Conservation (phyloP, 2,797 vertebrate species). For the Chloroceryle inda region DNA sequence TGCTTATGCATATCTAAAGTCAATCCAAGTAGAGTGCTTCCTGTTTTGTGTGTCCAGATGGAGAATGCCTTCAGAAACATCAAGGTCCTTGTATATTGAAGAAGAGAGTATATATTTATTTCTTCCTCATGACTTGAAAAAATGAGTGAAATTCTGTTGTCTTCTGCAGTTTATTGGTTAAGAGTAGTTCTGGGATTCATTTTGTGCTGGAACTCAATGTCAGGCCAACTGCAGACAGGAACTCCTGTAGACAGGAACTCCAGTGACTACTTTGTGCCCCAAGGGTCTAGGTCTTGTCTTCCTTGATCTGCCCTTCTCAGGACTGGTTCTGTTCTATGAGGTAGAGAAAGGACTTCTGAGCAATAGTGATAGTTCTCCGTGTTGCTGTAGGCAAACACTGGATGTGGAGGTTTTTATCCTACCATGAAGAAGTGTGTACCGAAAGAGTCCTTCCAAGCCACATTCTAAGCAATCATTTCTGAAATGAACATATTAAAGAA, state of each 20-base stretch:
- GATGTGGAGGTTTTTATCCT: neutral
- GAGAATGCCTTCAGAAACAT: neutral
- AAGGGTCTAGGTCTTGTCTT: neutral
- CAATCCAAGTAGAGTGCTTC: neutral
- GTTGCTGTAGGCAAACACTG: neutral
- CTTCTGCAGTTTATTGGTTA: neutral
- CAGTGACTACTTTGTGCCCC: neutral
- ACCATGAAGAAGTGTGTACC: fast-evolving
- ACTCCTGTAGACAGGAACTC: neutral
- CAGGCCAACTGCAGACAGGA: neutral
- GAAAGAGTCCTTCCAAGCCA: neutral
- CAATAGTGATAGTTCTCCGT: neutral
- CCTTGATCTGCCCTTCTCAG: neutral
- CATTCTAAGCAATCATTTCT: neutral
- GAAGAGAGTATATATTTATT: neutral
- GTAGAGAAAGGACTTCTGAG: neutral
- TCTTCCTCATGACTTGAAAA: neutral
- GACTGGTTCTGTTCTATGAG: neutral
- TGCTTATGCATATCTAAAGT: neutral
- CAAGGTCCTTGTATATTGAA: neutral
- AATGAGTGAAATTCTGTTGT: neutral
- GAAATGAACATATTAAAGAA: neutral
- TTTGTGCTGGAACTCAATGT: neutral
- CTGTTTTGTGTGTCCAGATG: neutral
- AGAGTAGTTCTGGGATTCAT: neutral